phyloP scores from a whole-genome alignment of 1,140 invertebrate genomes.

The Pseudomyrmex pallidus region DNA sequence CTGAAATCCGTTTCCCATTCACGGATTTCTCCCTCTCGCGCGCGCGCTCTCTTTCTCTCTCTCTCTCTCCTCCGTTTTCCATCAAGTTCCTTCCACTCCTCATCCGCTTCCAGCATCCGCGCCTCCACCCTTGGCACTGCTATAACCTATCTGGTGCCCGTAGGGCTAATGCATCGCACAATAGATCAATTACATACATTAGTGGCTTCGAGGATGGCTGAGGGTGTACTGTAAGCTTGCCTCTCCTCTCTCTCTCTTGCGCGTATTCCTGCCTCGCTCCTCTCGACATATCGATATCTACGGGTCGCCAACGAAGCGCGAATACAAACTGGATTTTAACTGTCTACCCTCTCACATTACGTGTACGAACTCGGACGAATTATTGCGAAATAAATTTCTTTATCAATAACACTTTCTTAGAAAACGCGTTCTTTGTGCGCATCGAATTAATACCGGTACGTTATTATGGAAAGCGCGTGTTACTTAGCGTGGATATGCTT shows the following conservation, averaged over 20 bases:
- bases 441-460: background rate
- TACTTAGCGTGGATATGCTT: background rate
- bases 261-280: background rate
- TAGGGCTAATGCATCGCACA: slow-evolving; percentile 82
- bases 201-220: slow-evolving; percentile 72
- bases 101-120: slow-evolving; percentile 33
- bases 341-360: slow-evolving; percentile 43
- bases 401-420: slow-evolving; percentile 5
- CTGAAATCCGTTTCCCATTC: slow-evolving; percentile 73
- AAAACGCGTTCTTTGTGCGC: background rate
- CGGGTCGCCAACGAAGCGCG: slow-evolving; percentile 30
- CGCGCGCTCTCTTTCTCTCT: slow-evolving; percentile 14
- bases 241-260: slow-evolving; percentile 33
- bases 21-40: slow-evolving; percentile 47
- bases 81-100: slow-evolving; percentile 66
- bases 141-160: slow-evolving; percentile 73
- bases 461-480: background rate
- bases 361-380: slow-evolving; percentile 4
- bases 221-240: slow-evolving; percentile 69
- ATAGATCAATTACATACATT: slow-evolving; percentile 85
- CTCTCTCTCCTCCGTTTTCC: slow-evolving; percentile 58
- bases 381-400: background rate
- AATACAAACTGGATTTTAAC: slow-evolving; percentile 55
- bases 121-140: slow-evolving; percentile 46
- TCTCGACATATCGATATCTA: slow-evolving; percentile 74